A percentile compares a stretch with the other conserved stretches of the same genome.
Evolutionary conservation across 2,113 vertebrate species (phyloP).

Genomic region (Tragelaphus imberbis): DNA sequence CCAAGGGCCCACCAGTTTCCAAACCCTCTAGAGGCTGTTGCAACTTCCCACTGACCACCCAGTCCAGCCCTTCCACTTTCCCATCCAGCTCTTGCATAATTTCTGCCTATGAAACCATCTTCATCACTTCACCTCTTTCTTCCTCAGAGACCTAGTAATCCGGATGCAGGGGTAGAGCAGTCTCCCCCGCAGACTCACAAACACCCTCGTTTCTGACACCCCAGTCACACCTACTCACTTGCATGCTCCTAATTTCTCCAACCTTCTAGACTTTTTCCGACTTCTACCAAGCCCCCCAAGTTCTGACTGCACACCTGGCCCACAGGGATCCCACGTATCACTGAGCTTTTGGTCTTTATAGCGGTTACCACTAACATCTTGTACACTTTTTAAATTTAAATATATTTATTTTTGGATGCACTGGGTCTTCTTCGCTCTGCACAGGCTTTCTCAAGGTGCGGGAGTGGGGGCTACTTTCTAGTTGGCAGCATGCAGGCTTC

Average conservation of each 20-base stretch:
- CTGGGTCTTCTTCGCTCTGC: background rate
- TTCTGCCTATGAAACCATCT: background rate
- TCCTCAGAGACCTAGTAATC: background rate
- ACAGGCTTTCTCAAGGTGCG: background rate
- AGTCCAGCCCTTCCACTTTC: background rate
- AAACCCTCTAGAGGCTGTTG: background rate
- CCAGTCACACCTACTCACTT: background rate
- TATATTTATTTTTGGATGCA: background rate
- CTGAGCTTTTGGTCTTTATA: background rate
- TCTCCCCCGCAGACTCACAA: background rate
- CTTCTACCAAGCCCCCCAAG: background rate
- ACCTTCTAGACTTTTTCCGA: background rate
- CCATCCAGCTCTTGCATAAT: background rate
- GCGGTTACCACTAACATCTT: background rate
- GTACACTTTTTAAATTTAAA: background rate
- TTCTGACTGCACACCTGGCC: background rate
- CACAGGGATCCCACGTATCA: background rate
- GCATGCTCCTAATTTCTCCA: background rate
- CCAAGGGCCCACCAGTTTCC: background rate
- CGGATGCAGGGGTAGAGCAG: rapidly evolving
- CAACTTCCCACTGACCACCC: background rate
- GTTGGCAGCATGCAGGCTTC: background rate
- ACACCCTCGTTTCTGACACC: background rate
- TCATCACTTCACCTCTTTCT: background rate
- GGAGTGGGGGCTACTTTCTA: background rate